These are phyloP conservation scores for Nothobranchius kuhntae DNA, from an alignment of 2,113 vertebrate species.

Conservation along the genomic window DNA sequence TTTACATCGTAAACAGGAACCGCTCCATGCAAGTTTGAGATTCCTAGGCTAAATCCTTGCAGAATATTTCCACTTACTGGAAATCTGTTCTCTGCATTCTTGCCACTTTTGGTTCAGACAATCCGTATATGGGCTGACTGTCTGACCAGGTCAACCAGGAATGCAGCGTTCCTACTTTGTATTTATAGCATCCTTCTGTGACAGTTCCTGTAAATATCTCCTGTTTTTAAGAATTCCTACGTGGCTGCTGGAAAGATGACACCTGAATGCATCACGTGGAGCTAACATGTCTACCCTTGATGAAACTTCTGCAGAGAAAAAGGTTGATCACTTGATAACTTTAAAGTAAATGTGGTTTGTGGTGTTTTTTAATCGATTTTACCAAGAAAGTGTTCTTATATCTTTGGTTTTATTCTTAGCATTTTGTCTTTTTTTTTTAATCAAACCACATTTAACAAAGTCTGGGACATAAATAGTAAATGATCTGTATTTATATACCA, in stretches of 20 bases:
- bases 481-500: too few species aligned
- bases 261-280: neutral
- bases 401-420: slow-evolving; percentile 1
- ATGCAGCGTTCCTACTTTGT: slow-evolving; percentile 35
- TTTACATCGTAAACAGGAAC: slow-evolving; percentile 70
- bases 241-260: slow-evolving; percentile 1
- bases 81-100: slow-evolving; percentile 74
- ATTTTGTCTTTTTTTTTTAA: neutral
- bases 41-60: slow-evolving; percentile 75
- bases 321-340: neutral
- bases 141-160: slow-evolving; percentile 62
- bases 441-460: slow-evolving; percentile 6
- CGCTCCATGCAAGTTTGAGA: slow-evolving; percentile 65
- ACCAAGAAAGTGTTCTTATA: neutral
- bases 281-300: neutral
- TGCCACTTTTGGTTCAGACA: slow-evolving; percentile 73
- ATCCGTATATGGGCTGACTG: slow-evolving; percentile 77
- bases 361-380: neutral
- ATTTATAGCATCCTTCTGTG: neutral
- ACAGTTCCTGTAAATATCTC: slow-evolving; percentile 3
- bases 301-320: neutral
- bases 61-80: slow-evolving; percentile 73
- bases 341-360: too few species aligned
- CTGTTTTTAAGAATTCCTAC: slow-evolving; percentile 9
- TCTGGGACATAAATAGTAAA: neutral